Evolutionary conservation across 1,140 invertebrate genomes (phyloP).

Genomic region (Micrasema minimum): DNA sequence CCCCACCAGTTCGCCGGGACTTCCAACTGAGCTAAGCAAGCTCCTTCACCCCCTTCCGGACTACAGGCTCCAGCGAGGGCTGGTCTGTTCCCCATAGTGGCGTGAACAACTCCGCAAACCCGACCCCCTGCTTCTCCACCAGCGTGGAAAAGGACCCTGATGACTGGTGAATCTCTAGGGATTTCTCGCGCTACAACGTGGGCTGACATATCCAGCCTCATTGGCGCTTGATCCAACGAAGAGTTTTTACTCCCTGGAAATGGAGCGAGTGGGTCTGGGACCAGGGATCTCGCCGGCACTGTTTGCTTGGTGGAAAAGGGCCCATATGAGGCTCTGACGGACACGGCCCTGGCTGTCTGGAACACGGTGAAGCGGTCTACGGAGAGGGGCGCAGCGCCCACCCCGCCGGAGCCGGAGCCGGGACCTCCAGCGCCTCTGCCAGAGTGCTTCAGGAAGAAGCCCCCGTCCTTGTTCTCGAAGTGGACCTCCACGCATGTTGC

Average conservation of each 20-base stretch:
- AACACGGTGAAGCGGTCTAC: constrained; percentile 88
- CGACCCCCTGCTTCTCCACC: constrained; percentile 77
- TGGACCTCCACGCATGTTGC: constrained; percentile 79
- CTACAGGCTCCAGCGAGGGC: constrained; percentile 84
- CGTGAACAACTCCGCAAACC: constrained; percentile 63
- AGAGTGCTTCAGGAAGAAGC: constrained; percentile 87
- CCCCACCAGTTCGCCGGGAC: constrained; percentile 92
- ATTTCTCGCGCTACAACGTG: constrained; percentile 88
- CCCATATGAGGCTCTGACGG: constrained; percentile 88
- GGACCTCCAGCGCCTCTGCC: constrained; percentile 69
- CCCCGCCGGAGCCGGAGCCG: constrained; percentile 57
- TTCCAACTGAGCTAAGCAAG: constrained; percentile 82
- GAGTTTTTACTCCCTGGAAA: constrained; percentile 44
- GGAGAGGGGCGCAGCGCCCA: constrained; percentile 70
- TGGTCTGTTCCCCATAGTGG: constrained; percentile 61
- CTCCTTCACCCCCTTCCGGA: constrained; percentile 88
- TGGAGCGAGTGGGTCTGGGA: constrained; percentile 78
- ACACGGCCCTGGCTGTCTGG: constrained; percentile 86
- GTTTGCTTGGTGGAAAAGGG: constrained; percentile 94
- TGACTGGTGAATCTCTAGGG: constrained; percentile 84
- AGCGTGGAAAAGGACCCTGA: constrained; percentile 90
- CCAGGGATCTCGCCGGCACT: constrained; percentile 88
- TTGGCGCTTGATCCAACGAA: constrained; percentile 62
- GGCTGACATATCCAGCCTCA: constrained; percentile 88
- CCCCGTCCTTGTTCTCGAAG: constrained; percentile 89